Evolutionary conservation across 2,888 invertebrate genomes (phyloP).

Genomic region (Epinotia bilunana): DNA sequence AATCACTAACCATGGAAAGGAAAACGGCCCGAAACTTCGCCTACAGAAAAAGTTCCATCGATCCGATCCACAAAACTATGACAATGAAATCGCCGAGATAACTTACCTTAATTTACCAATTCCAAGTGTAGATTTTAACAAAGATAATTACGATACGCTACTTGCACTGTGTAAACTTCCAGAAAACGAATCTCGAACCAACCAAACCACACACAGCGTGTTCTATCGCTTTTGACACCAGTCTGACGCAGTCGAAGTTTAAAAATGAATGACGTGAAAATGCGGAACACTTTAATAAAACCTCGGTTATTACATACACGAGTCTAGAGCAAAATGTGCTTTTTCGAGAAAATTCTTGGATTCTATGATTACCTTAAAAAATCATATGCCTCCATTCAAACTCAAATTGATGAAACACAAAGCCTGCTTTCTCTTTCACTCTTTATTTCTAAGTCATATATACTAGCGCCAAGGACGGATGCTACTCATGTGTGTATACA

Average conservation of each 20-base stretch:
- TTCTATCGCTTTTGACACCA: conserved; percentile 44
- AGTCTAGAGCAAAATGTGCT: conserved; percentile 49
- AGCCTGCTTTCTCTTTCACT: conserved; percentile 16
- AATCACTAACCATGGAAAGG: background rate
- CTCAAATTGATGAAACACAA: background rate
- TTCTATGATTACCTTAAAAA: conserved; percentile 12
- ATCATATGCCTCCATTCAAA: background rate
- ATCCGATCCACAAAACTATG: conserved; percentile 10
- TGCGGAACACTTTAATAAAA: conserved; percentile 40
- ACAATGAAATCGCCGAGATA: conserved; percentile 11
- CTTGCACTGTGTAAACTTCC: conserved; percentile 52
- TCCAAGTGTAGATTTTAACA: conserved; percentile 34
- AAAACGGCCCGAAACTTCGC: conserved; percentile 15
- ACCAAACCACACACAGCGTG: conserved; percentile 50
- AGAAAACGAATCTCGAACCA: conserved; percentile 55
- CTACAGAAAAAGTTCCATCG: background rate
- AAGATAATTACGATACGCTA: conserved; percentile 32
- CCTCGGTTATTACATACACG: conserved; percentile 36
- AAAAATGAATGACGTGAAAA: conserved; percentile 44
- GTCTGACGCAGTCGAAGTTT: conserved; percentile 44
- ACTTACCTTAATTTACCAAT: conserved; percentile 39
- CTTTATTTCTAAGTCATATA: background rate
- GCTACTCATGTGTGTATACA: background rate
- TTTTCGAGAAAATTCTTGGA: conserved; percentile 57
- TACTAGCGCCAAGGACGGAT: conserved; percentile 24